Evolutionary conservation across 1,140 invertebrate genomes (phyloP).

Genomic region (Anastatus disparis): DNA sequence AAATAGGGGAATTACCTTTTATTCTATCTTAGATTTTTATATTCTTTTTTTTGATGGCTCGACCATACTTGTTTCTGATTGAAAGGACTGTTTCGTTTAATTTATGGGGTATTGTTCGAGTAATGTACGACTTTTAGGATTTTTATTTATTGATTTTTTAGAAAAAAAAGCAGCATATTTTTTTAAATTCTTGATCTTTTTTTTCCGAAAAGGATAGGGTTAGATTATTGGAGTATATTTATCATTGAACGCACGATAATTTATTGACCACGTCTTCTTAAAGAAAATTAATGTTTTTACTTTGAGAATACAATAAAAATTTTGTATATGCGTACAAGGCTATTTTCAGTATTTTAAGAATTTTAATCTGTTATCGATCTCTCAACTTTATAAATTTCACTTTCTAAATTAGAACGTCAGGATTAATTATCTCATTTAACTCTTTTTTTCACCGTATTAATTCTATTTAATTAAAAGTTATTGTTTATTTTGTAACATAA

Average conservation of each 20-base stretch:
- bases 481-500: too few species aligned
- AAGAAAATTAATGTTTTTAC: not conserved
- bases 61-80: conserved; percentile 20
- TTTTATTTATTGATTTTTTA: conserved; percentile 33
- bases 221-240: conserved; percentile 8
- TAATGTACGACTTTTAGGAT: not conserved
- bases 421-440: too few species aligned
- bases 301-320: too few species aligned
- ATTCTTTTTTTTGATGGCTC: not conserved
- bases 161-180: not conserved
- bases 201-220: not conserved
- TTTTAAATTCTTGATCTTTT: not conserved
- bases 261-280: not conserved
- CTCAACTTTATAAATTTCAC: too few species aligned
- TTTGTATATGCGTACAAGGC: too few species aligned
- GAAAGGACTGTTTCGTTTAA: conserved; percentile 19
- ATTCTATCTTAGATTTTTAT: too few species aligned
- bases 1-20: not conserved
- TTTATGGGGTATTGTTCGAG: conserved; percentile 33
- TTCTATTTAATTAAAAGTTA: too few species aligned
- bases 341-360: too few species aligned
- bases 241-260: conserved; percentile 9
- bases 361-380: too few species aligned
- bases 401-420: too few species aligned
- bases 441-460: too few species aligned